phyloP scores from a whole-genome alignment of 2,888 invertebrate species.

The Euphydryas editha region DNA sequence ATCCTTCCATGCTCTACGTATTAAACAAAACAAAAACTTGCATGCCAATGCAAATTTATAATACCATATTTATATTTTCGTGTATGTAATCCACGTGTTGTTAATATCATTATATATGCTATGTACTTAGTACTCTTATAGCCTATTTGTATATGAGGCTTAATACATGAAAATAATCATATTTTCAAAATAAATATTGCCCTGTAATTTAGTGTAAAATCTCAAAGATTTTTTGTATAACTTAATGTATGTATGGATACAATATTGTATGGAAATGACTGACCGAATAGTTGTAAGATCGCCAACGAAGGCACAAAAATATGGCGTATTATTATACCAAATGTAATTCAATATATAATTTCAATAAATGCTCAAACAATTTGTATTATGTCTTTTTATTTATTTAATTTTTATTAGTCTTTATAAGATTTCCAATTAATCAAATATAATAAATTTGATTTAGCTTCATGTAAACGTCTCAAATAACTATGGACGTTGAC shows the following conservation, averaged over 20 bases:
- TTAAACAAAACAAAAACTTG: not conserved
- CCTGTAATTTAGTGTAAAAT: not conserved
- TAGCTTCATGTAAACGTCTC: conserved; percentile 51
- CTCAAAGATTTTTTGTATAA: conserved; percentile 6
- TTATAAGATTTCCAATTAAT: conserved; percentile 63
- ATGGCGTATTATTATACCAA: conserved; percentile 64
- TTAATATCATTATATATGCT: conserved; percentile 13
- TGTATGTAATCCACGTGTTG: too few relatives aligned
- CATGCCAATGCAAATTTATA: too few relatives aligned
- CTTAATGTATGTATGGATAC: conserved; percentile 11
- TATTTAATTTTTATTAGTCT: conserved; percentile 43
- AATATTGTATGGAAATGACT: conserved; percentile 45
- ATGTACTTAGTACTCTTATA: conserved; percentile 8
- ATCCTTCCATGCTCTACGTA: not conserved
- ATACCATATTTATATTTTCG: too few relatives aligned
- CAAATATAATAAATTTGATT: conserved; percentile 58
- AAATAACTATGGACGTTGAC: conserved; percentile 70
- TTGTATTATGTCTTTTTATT: conserved; percentile 36
- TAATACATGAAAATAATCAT: not conserved
- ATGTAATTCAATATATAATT: conserved; percentile 52
- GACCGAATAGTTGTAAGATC: conserved; percentile 49
- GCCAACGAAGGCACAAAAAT: conserved; percentile 58
- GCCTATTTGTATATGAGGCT: conserved; percentile 1
- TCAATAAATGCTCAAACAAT: conserved; percentile 55
- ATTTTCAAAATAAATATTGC: conserved; percentile 5